Evolutionary conservation across 2,888 invertebrate species (phyloP), one percentile per base, ranked within the genome.

Genomic region (Barypeithes pellucidus): DNA sequence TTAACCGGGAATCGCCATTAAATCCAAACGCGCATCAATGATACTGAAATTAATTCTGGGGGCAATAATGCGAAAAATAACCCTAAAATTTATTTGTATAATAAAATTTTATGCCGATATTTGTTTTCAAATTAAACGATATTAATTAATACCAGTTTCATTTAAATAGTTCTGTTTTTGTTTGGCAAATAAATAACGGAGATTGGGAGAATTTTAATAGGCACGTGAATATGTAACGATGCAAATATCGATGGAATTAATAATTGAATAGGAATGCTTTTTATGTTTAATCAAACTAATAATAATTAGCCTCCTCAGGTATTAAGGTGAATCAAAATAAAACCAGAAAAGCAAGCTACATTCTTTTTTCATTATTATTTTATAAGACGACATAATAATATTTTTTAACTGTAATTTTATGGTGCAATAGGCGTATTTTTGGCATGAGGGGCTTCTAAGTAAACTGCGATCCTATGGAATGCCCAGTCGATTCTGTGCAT

Each of bases 81-180:
- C 54, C 41, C 14, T 39, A 39, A 66, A 66, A 54, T 66, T 66
- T 66, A 66, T 66, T 54, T 66, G 36, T 39, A 16, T 29, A 66
- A 66, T 66, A 57, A 66, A 66, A 66, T 66, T 52, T 66, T 52
- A 54, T 20, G 33, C 36, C 36, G 22, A 36, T 52, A 33, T 65
- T 65, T 65, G 52, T 65, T 65, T 65, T 65, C 16, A 24, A 65
- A 65, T 65, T 65, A 65, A 65, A 65, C 14, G 65, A 52, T 52
- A 50, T 52, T 65, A 47, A 65, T 65, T 65, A 65, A 39, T 50
- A 9, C 45, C 12, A 22, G 24, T 14, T 52, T 52, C 8, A 52
- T 29, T 52, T 52, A 52, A 29, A 24, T 52, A 29, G 52, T 29
- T 29, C n/a, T 52, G 52, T 52, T 29, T 14, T 29, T 54, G n/a